Base-by-base conservation (phyloP, 23 tunicate species). In the Oikopleura vanhoeffeni region DNA sequence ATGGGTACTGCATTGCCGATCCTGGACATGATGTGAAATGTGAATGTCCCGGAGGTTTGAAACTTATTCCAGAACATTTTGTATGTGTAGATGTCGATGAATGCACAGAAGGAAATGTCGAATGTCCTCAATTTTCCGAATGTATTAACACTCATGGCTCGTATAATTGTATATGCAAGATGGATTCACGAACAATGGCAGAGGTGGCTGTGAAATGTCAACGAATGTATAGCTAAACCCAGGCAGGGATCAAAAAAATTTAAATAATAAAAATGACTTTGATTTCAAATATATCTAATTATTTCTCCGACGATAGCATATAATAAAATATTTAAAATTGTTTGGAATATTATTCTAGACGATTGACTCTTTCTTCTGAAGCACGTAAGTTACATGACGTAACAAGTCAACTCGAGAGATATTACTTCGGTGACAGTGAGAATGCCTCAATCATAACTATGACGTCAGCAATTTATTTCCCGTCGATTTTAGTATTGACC, bases 21-120 rank as follows among this genome's bases (percentile, higher is more conserved):
- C 89, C 87, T 33, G 85, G 87, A 49, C 67, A 76, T 33, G 84
- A 41, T 1, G 87, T 79, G 84, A 83, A 71, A 82, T 93, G 98
- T 79, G 95, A 93, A 85, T 93, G 98, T 76, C 41, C 86, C 83
- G 35, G 30, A 39, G 98, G 98, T 30, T 87, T 82, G 84, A 83
- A 57, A 3, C 90, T 76, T 88, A 93, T 89, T 83, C 88, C 86
- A 41, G 87, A 85, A 40, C 40, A 86, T 39, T 71, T 84, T 40
- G 67, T 86, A 0, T 93, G 98, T 76, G 94, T 89, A 89, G 98
- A 93, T 93, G 58, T 67, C 40, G 89, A 95, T 67, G 99, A 95
- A 60, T 95, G 99, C 76, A 67, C 67, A 13, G 86, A 41, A 41
- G 88, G 83, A n/a, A 90, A 87, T 39, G 87, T 84, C 36, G 34